Evolutionary conservation across 2,888 invertebrate species (phyloP).

Genomic region (Salticus scenicus): DNA sequence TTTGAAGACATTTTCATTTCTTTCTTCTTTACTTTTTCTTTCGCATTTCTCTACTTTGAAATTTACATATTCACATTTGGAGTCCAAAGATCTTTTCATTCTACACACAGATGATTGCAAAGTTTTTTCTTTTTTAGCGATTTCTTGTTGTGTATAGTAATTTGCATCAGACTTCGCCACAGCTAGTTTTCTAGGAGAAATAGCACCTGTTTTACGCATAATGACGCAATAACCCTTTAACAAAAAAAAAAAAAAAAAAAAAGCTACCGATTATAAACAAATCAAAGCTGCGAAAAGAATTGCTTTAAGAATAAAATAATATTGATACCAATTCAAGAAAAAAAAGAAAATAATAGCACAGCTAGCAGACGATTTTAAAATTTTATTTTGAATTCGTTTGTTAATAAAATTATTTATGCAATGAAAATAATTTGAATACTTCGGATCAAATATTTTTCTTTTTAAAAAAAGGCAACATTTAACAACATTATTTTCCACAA

Average conservation of each 20-base stretch:
- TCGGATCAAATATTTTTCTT: slow-evolving; percentile 1
- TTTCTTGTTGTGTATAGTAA: no score
- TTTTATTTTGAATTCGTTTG: not conserved
- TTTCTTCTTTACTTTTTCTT: no score
- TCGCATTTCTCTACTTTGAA: no score
- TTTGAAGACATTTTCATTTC: no score
- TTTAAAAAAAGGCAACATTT: not conserved
- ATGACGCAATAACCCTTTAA: not conserved
- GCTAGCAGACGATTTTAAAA: not conserved
- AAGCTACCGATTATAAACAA: not conserved
- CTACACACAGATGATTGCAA: no score
- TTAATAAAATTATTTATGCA: slow-evolving; percentile 5
- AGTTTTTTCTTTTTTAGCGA: no score
- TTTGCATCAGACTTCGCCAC: not conserved
- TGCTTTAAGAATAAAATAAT: not conserved
- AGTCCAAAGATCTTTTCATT: no score
- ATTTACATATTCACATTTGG: no score
- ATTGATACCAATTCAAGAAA: not conserved
- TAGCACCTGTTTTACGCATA: not conserved
- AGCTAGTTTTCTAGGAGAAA: not conserved
- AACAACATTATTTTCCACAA: not conserved
- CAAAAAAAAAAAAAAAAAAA: not conserved
- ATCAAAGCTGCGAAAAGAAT: slow-evolving; percentile 6
- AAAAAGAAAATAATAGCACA: not conserved
- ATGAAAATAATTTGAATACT: not conserved